Evolutionary conservation across 2,113 vertebrate species (phyloP).

Genomic region (Sylvilagus bachmani): DNA sequence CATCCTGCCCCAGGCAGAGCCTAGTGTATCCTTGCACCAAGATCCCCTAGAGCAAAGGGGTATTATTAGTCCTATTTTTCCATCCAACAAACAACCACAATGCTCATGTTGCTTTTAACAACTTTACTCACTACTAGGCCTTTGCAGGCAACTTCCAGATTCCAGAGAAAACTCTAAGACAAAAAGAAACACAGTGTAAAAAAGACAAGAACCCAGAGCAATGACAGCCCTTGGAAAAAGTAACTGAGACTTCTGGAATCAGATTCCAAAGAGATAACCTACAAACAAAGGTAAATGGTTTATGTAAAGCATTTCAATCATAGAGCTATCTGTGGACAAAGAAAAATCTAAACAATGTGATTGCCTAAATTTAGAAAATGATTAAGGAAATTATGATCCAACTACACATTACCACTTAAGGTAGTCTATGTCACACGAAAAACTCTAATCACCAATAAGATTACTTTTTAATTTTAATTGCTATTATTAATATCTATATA

Average conservation of each 20-base stretch:
- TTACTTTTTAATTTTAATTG: background rate
- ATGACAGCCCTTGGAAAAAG: background rate
- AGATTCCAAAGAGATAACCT: background rate
- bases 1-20: background rate
- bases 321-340: background rate
- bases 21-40: background rate
- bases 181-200: background rate
- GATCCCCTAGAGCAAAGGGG: background rate
- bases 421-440: background rate
- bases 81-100: background rate
- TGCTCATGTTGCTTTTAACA: background rate
- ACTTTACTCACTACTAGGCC: background rate
- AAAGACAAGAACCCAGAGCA: background rate
- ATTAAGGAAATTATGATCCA: background rate
- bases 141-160: background rate
- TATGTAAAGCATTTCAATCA: background rate
- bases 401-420: background rate
- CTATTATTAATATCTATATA: background rate
- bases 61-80: background rate
- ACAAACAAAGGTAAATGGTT: background rate
- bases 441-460: background rate
- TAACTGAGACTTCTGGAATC: background rate
- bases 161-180: background rate
- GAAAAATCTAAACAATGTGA: background rate
- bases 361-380: background rate